A percentile compares a stretch with the other conserved stretches of the same genome.
These are phyloP conservation scores for Adelphocoris suturalis DNA, from an alignment of 2,888 invertebrate genomes.

Conservation along the genomic window DNA sequence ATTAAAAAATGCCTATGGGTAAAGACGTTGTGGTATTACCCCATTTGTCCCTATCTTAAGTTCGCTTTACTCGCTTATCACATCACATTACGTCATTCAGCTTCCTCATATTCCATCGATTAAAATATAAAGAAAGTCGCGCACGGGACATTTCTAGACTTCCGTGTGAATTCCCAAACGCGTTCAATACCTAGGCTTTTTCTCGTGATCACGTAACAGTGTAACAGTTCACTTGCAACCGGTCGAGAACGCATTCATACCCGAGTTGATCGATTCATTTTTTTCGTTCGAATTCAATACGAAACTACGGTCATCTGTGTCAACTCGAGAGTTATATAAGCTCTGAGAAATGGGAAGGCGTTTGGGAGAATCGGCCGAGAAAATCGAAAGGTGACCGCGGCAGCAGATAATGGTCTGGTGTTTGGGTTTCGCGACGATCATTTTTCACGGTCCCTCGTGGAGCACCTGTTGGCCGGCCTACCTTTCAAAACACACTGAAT, in stretches of 20 bases:
- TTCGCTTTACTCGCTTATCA: too few species aligned
- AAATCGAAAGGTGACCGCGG: constrained; percentile 38
- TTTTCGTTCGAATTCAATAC: neutral
- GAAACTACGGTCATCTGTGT: constrained; percentile 4
- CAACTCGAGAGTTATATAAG: constrained; percentile 14
- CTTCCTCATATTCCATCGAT: too few species aligned
- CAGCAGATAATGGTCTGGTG: constrained; percentile 36
- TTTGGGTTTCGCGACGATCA: neutral
- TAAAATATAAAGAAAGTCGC: too few species aligned
- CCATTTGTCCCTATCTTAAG: too few species aligned
- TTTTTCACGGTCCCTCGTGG: constrained; percentile 41
- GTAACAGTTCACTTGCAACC: too few species aligned
- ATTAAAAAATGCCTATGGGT: too few species aligned
- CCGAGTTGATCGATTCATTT: neutral
- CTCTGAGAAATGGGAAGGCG: neutral
- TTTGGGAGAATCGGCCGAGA: constrained; percentile 15
- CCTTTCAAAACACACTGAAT: constrained; percentile 31
- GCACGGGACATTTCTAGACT: too few species aligned
- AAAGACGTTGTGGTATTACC: too few species aligned
- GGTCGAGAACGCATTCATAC: neutral
- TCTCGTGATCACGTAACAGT: too few species aligned
- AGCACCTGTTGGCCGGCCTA: constrained; percentile 31
- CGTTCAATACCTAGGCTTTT: too few species aligned
- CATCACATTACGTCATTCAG: too few species aligned
- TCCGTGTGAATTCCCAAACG: too few species aligned